These are phyloP conservation scores for Dryas iulia DNA, from an alignment of 1,140 invertebrate genomes.

Conservation along the genomic window DNA sequence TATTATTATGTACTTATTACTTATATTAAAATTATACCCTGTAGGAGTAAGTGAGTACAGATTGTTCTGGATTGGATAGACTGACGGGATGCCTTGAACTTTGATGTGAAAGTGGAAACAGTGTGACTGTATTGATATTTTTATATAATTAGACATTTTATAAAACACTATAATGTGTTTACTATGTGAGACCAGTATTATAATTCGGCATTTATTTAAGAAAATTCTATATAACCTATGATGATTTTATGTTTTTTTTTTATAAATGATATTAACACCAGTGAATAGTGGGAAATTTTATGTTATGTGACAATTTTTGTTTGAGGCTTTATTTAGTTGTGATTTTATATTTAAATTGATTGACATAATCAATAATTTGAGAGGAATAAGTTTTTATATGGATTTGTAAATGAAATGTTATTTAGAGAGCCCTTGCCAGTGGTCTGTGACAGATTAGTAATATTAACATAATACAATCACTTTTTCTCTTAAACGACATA, in stretches of 20 bases:
- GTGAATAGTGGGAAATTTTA: too few species aligned
- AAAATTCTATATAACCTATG: constrained; percentile 4
- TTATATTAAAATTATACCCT: background rate
- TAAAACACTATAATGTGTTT: background rate
- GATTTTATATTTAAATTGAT: background rate
- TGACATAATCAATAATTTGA: background rate
- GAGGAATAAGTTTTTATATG: constrained; percentile 3
- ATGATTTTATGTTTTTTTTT: constrained; percentile 1
- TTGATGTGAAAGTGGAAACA: constrained; percentile 37
- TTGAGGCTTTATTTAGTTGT: constrained; percentile 10
- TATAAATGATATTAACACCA: background rate
- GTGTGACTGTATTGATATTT: constrained; percentile 32
- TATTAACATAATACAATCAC: background rate
- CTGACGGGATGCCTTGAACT: constrained; percentile 60
- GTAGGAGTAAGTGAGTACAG: constrained; percentile 3
- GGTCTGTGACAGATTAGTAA: constrained; percentile 18
- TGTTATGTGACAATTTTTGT: background rate
- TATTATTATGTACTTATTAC: background rate
- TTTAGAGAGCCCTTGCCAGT: constrained; percentile 24
- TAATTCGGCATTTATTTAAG: constrained; percentile 64
- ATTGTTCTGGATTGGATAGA: constrained; percentile 37
- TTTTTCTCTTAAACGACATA: background rate
- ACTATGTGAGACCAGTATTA: constrained; percentile 58
- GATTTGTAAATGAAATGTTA: constrained; percentile 2
- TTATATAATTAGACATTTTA: constrained; percentile 16